Evolutionary conservation across 2,888 invertebrate genomes (phyloP).

Genomic region (Bellardia pandia): DNA sequence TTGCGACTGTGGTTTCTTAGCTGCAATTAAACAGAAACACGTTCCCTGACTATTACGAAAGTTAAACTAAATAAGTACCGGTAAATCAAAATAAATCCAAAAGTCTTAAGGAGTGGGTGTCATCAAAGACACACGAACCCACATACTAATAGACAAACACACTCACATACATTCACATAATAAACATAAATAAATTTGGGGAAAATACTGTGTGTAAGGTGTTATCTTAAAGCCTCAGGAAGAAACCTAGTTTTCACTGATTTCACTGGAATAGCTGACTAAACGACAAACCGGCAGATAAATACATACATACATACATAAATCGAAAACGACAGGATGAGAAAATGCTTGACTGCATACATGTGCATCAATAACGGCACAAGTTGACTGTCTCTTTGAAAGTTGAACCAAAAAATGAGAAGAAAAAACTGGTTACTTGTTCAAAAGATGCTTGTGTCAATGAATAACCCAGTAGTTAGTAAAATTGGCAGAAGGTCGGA

Average conservation of each 20-base stretch:
- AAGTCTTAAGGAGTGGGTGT: conserved; percentile 29
- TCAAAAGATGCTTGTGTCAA: conserved; percentile 35
- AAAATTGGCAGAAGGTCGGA: conserved; percentile 14
- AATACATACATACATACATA: background rate
- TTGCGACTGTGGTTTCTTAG: too few relatives aligned
- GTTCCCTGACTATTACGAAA: conserved; percentile 12
- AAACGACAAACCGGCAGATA: background rate
- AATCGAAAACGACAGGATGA: background rate
- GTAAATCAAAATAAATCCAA: conserved; percentile 39
- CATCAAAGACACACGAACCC: background rate
- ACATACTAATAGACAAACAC: background rate
- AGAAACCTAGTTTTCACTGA: conserved; percentile 26
- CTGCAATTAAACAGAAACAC: too few relatives aligned
- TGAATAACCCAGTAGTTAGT: conserved; percentile 31
- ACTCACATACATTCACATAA: background rate
- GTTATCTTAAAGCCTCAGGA: conserved; percentile 31
- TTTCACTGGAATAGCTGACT: background rate
- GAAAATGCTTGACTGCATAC: background rate
- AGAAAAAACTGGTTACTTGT: background rate
- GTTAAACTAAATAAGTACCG: conserved; percentile 18
- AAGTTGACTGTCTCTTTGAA: conserved; percentile 25
- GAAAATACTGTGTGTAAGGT: background rate
- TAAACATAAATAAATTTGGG: conserved; percentile 1
- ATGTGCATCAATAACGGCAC: conserved; percentile 22
- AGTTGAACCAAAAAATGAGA: background rate